Base-by-base conservation (phyloP, 2,888 invertebrate species). In the Acronicta psi region DNA sequence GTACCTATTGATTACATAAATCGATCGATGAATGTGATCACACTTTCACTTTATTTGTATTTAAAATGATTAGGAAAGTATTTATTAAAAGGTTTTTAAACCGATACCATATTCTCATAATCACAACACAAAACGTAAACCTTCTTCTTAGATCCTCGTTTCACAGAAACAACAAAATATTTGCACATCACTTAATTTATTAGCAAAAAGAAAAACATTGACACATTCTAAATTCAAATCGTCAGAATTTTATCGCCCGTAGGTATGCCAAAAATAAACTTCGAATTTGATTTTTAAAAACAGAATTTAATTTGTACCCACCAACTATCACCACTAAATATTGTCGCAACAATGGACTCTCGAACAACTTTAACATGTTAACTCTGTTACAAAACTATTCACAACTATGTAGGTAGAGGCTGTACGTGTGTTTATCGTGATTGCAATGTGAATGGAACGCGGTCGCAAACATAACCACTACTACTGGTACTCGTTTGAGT, bases 261-360 rank as follows among this genome's bases (percentile, higher is more conserved):
- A 10, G 2, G 2, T 25, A 10, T 25, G 2, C 1, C 25, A 1
- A 25, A 29, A 20, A 20, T 5, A 20, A 20, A 20, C 20, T 20
- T 20, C 20, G 20, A 4, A 3, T 29, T 29, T 9, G 25, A 25
- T 7, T 20, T 2, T 29, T 11, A 34, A 34, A 34, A 34, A n/a
- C 1, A n/a, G 8, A n/a, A 4, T n/a, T 2, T 34, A n/a, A 34
- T 34, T 34, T 34, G 20, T 20, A 36, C 51, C 42, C 10, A 52
- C 20, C 37, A 34, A 31, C 18, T 10, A 45, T 45, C 7, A 47
- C 38, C 6, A 47, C 37, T 11, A 23, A 16, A 25, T 47, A 47
- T n/a, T 47, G 36, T n/a, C 37, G 37, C 23, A 37, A 11, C 11
- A 38, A 25, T 14, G 37, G 18, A n/a, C 10, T 45, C 11, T 47